Conservation (phyloP, 2,888 invertebrate genomes). For the Trimorus sp. region DNA sequence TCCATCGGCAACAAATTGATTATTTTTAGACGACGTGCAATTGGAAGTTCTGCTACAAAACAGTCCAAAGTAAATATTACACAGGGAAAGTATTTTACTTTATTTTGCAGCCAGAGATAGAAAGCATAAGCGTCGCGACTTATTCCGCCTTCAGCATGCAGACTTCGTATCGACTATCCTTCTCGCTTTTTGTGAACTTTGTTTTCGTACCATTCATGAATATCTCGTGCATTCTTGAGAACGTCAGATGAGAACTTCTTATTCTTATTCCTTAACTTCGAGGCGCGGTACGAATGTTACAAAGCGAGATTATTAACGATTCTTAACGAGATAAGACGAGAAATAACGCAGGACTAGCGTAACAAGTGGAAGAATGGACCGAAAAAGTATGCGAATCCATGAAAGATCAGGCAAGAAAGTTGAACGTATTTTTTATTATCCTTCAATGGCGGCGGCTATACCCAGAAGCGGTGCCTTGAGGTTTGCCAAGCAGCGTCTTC, state of each 20-base stretch:
- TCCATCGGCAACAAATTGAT: conserved; percentile 64
- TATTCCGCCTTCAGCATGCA: conserved; percentile 55
- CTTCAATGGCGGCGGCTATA: conserved; percentile 21
- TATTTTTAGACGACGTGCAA: conserved; percentile 65
- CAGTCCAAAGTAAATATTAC: conserved; percentile 65
- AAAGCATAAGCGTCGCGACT: conserved; percentile 61
- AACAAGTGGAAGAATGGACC: neutral
- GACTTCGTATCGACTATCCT: conserved; percentile 52
- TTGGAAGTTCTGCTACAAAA: conserved; percentile 64
- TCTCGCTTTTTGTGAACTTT: conserved; percentile 57
- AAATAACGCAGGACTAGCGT: conserved; percentile 21
- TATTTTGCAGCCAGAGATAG: conserved; percentile 60
- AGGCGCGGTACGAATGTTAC: conserved; percentile 44
- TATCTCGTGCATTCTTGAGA: conserved; percentile 59
- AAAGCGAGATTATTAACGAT: conserved; percentile 62
- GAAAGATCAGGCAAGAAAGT: conserved; percentile 16
- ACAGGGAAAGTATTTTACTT: conserved; percentile 62
- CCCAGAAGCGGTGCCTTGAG: conserved; percentile 24
- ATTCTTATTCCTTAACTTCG: conserved; percentile 51
- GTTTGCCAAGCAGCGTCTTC: conserved; percentile 44
- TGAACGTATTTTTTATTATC: conserved; percentile 50
- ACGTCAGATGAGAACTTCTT: conserved; percentile 62
- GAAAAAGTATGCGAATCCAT: conserved; percentile 17
- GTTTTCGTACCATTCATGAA: conserved; percentile 62
- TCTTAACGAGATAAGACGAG: conserved; percentile 53